Evolutionary conservation across 2,888 invertebrate genomes (phyloP).

Genomic region (Capitulum mitella): DNA sequence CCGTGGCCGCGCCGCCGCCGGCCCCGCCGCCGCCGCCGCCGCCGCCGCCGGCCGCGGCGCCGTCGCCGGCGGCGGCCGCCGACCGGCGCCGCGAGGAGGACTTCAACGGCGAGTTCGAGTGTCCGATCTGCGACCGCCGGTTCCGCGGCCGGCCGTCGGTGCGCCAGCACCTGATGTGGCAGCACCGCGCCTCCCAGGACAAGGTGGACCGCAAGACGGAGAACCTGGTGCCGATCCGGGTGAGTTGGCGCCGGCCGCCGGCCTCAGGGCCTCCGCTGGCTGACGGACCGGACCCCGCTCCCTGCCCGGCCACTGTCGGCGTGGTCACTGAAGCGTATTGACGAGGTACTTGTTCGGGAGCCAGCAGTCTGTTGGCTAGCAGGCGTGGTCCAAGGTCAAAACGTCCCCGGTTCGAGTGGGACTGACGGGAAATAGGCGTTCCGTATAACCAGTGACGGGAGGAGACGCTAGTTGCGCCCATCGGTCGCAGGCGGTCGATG

Average conservation of each 20-base stretch:
- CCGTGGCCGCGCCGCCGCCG: neutral
- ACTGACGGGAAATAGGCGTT: no score
- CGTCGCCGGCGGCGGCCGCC: neutral
- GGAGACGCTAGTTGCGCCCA: no score
- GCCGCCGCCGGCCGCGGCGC: neutral
- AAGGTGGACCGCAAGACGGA: conserved; percentile 26
- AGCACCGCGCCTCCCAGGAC: conserved; percentile 32
- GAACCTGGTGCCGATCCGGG: conserved; percentile 27
- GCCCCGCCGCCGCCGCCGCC: neutral
- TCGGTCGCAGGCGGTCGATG: no score
- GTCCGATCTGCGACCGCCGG: conserved; percentile 39
- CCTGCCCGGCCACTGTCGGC: no score
- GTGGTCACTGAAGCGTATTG: no score
- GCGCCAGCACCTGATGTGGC: conserved; percentile 37
- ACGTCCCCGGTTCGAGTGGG: no score
- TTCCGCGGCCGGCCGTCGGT: conserved; percentile 39
- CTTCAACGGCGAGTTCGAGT: conserved; percentile 39
- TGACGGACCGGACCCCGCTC: no score
- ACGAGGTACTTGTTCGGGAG: no score
- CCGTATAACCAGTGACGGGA: no score
- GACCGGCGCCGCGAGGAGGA: conserved; percentile 35
- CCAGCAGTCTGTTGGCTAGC: no score
- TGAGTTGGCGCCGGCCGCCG: neutral
- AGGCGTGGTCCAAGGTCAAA: no score
- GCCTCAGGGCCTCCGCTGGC: no score